Base-by-base conservation (phyloP, 1,140 invertebrate species). In the Anadara kagoshimensis region DNA sequence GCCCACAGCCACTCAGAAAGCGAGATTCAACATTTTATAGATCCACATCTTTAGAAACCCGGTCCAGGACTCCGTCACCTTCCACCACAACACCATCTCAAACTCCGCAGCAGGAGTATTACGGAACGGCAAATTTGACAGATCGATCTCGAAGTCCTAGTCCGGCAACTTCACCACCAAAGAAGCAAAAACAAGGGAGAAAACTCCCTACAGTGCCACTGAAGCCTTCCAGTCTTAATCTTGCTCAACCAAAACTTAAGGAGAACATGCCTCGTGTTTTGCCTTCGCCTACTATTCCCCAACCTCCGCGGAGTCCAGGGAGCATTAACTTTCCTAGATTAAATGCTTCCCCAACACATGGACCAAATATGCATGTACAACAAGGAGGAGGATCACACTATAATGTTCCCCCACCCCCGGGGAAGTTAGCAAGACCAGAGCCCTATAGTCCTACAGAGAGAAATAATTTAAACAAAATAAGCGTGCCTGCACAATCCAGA, bases 101-200 rank as follows among this genome's bases (percentile, higher is more conserved):
- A 62, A 94, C 93, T 81, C 95, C 95, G 29, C 79, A 67, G 61
- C 78, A 73, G 64, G 90, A 90, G 70, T 91, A 90, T 77, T 91
- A 91, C 69, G 90, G 90, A 49, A 91, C 90, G 18, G 87, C 89
- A 1, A 88, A 90, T 66, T 78, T 91, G 57, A 90, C 89, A 16
- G 88, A 90, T 70, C 79, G 90, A 22, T 91, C 90, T 10, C 87
- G 91, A 14, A 89, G 87, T 69, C 90, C 90, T 26, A 89, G 84
- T 76, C 79, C 78, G 93, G 94, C 96, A 22, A 93, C 95, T 61
- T 97, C 96, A 66, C 96, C 96, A 49, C 96, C 96, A 51, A 95
- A 94, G 86, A 97, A 97, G 88, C 29, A 36, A 36, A 36, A 36
- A 36, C 68, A 79, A 22, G 75, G 75, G 16, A 76, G 84, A 36